Evolutionary conservation across 2,113 vertebrate species (phyloP).

Genomic region (Rhombomys opimus): DNA sequence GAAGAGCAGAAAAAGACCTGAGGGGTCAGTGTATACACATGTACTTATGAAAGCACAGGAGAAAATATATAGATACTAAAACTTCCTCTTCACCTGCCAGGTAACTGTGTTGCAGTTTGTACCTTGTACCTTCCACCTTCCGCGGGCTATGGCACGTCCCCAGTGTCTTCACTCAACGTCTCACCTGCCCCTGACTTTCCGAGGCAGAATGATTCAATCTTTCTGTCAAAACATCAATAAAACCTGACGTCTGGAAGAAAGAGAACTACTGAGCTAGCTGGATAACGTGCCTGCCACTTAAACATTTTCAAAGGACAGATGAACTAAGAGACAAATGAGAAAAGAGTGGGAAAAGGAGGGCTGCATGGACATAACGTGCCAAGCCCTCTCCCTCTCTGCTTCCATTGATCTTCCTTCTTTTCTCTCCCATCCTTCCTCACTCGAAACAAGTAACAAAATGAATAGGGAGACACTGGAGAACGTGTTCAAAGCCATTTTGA

Average conservation of each 20-base stretch:
- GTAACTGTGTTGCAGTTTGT: neutral
- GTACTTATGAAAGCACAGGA: neutral
- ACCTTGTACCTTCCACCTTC: neutral
- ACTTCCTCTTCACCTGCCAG: neutral
- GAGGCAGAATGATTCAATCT: neutral
- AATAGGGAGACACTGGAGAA: neutral
- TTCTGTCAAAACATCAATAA: neutral
- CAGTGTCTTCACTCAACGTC: neutral
- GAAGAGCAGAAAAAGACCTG: neutral
- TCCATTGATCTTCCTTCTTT: neutral
- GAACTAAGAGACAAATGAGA: neutral
- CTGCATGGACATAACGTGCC: neutral
- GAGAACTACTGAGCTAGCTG: neutral
- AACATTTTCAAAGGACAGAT: neutral
- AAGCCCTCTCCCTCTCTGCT: neutral
- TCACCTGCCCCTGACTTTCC: neutral
- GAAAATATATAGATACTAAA: neutral
- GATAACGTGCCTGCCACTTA: neutral
- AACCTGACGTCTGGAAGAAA: neutral
- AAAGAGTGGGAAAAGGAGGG: too few relatives aligned
- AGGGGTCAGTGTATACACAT: too few relatives aligned
- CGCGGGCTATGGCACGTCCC: neutral
- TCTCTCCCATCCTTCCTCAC: neutral
- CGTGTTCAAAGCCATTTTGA: neutral
- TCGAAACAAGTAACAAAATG: accelerated